phyloP scores from a whole-genome alignment of 2,113 vertebrate species.

The Jaculus jaculus region DNA sequence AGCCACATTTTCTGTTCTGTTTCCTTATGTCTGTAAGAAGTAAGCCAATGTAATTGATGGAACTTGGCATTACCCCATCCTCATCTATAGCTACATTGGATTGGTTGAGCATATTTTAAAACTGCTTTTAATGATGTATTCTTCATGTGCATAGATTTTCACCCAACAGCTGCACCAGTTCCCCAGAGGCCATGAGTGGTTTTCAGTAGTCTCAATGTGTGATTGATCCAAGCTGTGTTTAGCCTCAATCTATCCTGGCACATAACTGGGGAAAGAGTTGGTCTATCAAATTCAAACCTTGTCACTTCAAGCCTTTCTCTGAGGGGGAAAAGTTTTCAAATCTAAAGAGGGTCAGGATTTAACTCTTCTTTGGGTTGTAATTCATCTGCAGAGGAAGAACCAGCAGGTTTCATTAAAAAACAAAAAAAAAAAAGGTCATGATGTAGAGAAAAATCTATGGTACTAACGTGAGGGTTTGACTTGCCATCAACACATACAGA shows the following conservation, averaged over 20 bases:
- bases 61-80: background rate
- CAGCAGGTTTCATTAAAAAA: background rate
- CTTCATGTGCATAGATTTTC: constrained; percentile 57
- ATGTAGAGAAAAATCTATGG: background rate
- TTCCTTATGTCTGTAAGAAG: background rate
- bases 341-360: constrained; percentile 55
- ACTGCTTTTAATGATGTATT: background rate
- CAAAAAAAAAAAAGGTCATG: constrained; percentile 53
- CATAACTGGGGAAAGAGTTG: constrained; percentile 60
- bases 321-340: constrained; percentile 55
- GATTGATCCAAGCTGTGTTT: constrained; percentile 72
- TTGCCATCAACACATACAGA: constrained; percentile 38
- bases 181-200: constrained; percentile 24
- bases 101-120: background rate
- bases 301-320: constrained; percentile 23
- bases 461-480: constrained; percentile 34
- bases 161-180: constrained; percentile 21
- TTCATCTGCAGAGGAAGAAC: background rate
- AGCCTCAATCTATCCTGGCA: constrained; percentile 73
- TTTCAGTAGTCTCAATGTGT: constrained; percentile 62
- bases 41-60: background rate
- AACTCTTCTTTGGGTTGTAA: constrained; percentile 59
- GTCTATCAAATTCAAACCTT: constrained; percentile 62
- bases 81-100: background rate
- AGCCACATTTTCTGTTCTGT: background rate